A percentile compares a stretch with the other conserved stretches of the same genome.
phyloP scores from a whole-genome alignment of 2,888 invertebrate species.

The Drosophila phalerata region DNA sequence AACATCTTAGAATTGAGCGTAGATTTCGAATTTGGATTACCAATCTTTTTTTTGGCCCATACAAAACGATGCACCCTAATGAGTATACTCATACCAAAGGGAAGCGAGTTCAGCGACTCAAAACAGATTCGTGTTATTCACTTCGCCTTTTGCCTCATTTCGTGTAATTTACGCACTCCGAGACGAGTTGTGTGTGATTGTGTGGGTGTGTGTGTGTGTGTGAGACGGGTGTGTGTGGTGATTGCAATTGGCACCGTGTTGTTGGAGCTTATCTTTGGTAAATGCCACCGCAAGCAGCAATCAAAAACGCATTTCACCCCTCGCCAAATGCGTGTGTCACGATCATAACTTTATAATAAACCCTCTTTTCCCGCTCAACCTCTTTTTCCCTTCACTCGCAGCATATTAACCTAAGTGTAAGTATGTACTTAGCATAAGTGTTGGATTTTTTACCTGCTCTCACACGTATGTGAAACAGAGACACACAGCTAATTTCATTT shows the following conservation, averaged over 20 bases:
- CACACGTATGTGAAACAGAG: neutral
- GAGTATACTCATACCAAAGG: conserved; percentile 16
- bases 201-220: conserved; percentile 6
- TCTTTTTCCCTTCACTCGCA: neutral
- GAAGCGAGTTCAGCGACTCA: conserved; percentile 37
- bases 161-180: conserved; percentile 56
- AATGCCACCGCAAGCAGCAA: conserved; percentile 60
- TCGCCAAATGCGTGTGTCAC: conserved; percentile 47
- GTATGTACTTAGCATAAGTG: conserved; percentile 31
- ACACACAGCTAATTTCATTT: conserved; percentile 18
- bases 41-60: too few relatives aligned
- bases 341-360: conserved; percentile 66
- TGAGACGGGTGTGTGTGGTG: conserved; percentile 9
- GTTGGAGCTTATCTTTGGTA: conserved; percentile 57
- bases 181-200: conserved; percentile 5
- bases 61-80: too few relatives aligned
- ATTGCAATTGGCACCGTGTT: conserved; percentile 40
- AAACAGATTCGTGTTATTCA: conserved; percentile 42
- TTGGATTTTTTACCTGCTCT: conserved; percentile 2
- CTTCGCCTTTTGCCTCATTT: conserved; percentile 40
- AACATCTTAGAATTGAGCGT: too few relatives aligned
- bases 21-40: too few relatives aligned
- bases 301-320: conserved; percentile 63
- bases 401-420: conserved; percentile 31
- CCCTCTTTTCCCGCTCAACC: neutral